Conservation (phyloP, 2,888 invertebrate genomes). For the Pherbina coryleti region DNA sequence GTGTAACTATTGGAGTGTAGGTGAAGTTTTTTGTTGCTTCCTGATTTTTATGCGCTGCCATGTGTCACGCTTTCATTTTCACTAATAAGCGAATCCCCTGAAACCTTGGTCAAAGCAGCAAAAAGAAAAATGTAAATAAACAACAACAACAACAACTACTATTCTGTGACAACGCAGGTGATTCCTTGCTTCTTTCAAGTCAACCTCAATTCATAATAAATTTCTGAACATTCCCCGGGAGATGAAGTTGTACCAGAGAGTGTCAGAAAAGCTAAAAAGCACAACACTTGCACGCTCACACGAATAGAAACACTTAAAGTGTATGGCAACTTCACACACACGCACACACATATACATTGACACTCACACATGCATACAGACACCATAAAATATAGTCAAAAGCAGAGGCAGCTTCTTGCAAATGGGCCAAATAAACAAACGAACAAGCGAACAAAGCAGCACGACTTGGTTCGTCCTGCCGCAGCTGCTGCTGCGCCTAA, state of each 20-base stretch:
- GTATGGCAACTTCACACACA: neutral
- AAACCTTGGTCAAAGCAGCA: conserved; percentile 19
- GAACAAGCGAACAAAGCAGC: conserved; percentile 1
- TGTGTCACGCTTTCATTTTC: conserved; percentile 34
- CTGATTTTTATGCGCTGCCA: conserved; percentile 37
- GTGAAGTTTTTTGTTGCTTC: conserved; percentile 29
- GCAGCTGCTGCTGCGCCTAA: conserved; percentile 21
- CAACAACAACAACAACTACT: conserved; percentile 31
- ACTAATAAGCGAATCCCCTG: conserved; percentile 39
- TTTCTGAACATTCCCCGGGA: conserved; percentile 46
- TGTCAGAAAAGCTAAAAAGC: conserved; percentile 3
- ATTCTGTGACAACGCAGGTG: conserved; percentile 30
- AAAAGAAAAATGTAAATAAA: neutral
- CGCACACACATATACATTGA: neutral
- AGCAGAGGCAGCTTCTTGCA: conserved; percentile 14
- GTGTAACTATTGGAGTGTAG: conserved; percentile 48
- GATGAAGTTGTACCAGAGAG: conserved; percentile 13
- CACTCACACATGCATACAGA: neutral
- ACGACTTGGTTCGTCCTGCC: neutral
- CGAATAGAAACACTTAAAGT: conserved; percentile 1
- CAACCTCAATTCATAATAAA: conserved; percentile 68
- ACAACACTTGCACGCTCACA: conserved; percentile 6
- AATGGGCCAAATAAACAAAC: conserved; percentile 39
- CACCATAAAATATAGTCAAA: conserved; percentile 2
- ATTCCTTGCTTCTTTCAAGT: conserved; percentile 45